Evolutionary conservation across 2,888 invertebrate species (phyloP), one percentile per base, ranked within the genome.

Genomic region (Epirrhoe tristata): DNA sequence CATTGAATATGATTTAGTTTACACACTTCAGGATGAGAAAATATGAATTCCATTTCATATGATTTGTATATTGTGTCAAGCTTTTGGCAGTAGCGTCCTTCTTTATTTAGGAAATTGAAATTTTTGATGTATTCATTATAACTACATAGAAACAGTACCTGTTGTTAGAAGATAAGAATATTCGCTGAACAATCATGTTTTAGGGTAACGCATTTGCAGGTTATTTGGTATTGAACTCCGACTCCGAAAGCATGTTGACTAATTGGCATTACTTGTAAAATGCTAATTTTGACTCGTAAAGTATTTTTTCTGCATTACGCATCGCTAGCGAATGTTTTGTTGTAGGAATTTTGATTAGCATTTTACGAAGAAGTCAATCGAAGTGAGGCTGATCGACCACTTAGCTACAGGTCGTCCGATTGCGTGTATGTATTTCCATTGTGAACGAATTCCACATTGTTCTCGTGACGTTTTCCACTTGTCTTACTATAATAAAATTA

Each of bases 401-500:
- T 62, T 6, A 24, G 36, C 36, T 43, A n/a, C 43, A 57, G 63
- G 46, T 66, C 57, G 39, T 69, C 52, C 62, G 58, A 59, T 67
- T 70, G 71, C 58, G 69, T 63, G 62, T 58, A 53, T 60, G 65
- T 67, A 59, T 43, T 63, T 50, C 48, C 58, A 59, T 58, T 54
- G 51, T 59, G 69, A 65, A 70, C 67, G 70, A 68, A 71, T 60
- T 67, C 66, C 55, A 48, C 56, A 50, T 66, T 69, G 72, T 72
- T 80, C 77, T 80, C 75, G 69, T 81, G 86, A 86, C 83, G 79
- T 83, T 67, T 67, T 72, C 75, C 89, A 86, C 86, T 84, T 86
- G 84, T 87, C 85, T 90, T 83, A 83, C 74, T 81, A 80, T 78
- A 89, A 92, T 91, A 92, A 91, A 91, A 86, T 81, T 90, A 87